phyloP scores from a whole-genome alignment of 2,888 invertebrate genomes.

The Drosophila antonietae region DNA sequence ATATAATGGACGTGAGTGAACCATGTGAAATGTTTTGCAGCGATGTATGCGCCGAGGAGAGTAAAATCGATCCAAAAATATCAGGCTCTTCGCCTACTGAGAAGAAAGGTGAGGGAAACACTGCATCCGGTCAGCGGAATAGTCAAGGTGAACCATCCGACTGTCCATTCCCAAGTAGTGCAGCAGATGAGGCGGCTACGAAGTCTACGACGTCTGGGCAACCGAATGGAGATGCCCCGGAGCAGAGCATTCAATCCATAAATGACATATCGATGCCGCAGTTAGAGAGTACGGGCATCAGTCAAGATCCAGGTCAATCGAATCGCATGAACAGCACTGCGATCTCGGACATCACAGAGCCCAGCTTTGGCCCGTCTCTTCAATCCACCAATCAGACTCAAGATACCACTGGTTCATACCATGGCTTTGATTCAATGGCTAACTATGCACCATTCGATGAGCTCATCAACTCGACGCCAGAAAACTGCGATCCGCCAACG shows the following conservation, averaged over 20 bases:
- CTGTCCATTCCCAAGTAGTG: background rate
- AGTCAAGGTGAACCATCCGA: background rate
- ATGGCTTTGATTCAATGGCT: constrained; percentile 55
- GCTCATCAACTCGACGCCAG: constrained; percentile 7
- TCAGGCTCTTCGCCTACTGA: background rate
- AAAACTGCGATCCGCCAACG: background rate
- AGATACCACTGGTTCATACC: constrained; percentile 12
- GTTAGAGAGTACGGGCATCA: constrained; percentile 4
- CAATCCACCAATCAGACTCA: constrained; percentile 8
- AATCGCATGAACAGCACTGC: constrained; percentile 1
- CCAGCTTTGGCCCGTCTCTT: constrained; percentile 29
- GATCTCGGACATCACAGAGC: constrained; percentile 29
- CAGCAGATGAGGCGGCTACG: constrained; percentile 13
- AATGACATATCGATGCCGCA: constrained; percentile 32
- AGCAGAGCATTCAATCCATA: constrained; percentile 8
- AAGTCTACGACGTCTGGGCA: constrained; percentile 27
- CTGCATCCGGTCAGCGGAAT: too few relatives aligned
- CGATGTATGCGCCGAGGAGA: background rate
- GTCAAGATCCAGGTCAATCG: background rate
- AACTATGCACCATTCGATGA: constrained; percentile 57
- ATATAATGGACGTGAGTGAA: constrained; percentile 1
- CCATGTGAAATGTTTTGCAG: background rate
- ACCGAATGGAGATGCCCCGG: background rate
- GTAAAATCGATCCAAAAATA: background rate
- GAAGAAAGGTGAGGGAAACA: background rate